These are phyloP conservation scores for Drosophila nigritarsus DNA, from an alignment of 2,888 invertebrate species.

Conservation along the genomic window DNA sequence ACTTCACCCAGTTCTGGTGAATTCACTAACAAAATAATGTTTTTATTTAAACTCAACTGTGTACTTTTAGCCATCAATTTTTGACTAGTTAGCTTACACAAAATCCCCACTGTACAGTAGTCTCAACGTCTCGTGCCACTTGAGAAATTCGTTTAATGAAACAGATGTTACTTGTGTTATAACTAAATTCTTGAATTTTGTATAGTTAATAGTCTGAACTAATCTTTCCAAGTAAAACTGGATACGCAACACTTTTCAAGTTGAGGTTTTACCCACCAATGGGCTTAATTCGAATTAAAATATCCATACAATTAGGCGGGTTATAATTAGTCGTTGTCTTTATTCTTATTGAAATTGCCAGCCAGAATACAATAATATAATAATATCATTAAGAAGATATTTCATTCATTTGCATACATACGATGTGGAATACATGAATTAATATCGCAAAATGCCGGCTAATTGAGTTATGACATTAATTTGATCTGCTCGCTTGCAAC, in stretches of 20 bases:
- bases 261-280: slow-evolving; percentile 2
- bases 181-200: not conserved
- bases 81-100: not conserved
- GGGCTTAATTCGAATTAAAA: slow-evolving; percentile 2
- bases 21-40: not conserved
- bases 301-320: not conserved
- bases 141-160: not conserved
- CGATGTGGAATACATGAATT: not conserved
- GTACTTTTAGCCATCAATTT: not conserved
- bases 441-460: slow-evolving; percentile 44
- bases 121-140: not conserved
- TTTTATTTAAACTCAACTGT: not conserved
- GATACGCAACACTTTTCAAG: not conserved
- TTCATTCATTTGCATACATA: slow-evolving; percentile 10
- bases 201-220: not conserved
- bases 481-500: slow-evolving; percentile 62
- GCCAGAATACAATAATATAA: not conserved
- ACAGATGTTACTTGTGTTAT: not conserved
- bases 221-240: not conserved
- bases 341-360: not conserved
- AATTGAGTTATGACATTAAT: slow-evolving; percentile 79
- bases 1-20: too few species aligned
- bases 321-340: slow-evolving; percentile 1
- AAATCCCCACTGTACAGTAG: not conserved
- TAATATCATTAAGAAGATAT: slow-evolving; percentile 3